Base-by-base conservation (phyloP, 2,113 vertebrate genomes). In the Muscicapa adusta region DNA sequence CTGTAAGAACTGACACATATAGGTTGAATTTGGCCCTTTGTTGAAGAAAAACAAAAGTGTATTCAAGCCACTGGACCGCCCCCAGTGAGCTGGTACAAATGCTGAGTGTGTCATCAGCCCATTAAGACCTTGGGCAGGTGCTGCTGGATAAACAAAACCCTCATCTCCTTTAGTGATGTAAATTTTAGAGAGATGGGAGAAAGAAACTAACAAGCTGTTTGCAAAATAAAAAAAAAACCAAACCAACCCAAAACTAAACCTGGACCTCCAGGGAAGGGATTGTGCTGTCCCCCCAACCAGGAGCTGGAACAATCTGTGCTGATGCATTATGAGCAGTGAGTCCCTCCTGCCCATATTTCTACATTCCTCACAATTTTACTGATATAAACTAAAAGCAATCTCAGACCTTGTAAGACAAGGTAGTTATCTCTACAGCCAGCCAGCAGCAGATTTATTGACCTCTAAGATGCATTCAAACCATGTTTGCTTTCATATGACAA, bases 391-490 rank as follows among this genome's bases (percentile, higher is more conserved):
- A 43, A 71, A 89, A 79, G 50, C 78, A 47, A 19, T 88, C 67
- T 70, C 58, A n/a, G 82, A 26, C 75, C 66, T 76, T 91, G 74
- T 85, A 85, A 73, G 85, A 85, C 90, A 88, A 93, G 88, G 66
- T 70, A 88, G 78, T 85, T 96, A 88, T 73, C 54, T 79, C 78
- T 16, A 8, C 45, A 57, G 85, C 78, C 88, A 95, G 81, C 34
- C 84, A 93, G 81, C 57, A 88, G 85, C 88, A 79, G 85, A 93
- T 96, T 95, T 96, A 96, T 66, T 79, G 82, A 42, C 63, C 89
- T 71, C 87, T 23, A 47, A 29, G 90, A 43, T 10, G 38, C 53
- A 61, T 91, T 88, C 58, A 88, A 73, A 58, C 45, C 15, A 5
- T 90, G 90, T 93, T 96, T 93, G 71, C 88, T 88, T 76, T 80